These are phyloP conservation scores for Porites rus DNA, from an alignment of 92 coral and sea anemone species.

Conservation along the genomic window DNA sequence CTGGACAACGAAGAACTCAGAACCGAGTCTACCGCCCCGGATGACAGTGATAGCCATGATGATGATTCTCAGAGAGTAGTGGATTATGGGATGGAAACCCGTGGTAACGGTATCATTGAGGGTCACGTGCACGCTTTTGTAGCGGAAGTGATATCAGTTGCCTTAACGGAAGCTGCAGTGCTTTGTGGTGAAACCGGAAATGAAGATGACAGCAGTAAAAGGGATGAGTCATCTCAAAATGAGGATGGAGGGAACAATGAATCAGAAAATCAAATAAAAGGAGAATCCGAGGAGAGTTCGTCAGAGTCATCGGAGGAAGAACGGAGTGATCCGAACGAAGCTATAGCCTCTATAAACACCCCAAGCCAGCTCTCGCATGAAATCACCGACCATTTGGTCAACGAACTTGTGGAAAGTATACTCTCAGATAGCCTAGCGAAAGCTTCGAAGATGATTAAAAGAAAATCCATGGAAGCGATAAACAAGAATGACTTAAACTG, in stretches of 20 bases:
- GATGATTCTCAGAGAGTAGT: background rate
- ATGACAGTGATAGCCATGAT: conserved; percentile 1
- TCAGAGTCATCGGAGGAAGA: conserved; percentile 4
- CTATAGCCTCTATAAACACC: background rate
- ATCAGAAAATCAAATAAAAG: background rate
- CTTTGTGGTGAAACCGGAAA: background rate
- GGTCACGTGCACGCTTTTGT: conserved; percentile 27
- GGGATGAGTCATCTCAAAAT: background rate
- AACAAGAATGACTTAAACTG: background rate
- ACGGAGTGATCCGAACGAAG: background rate
- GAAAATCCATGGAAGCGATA: background rate
- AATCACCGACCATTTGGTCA: conserved; percentile 7
- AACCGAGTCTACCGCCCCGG: background rate
- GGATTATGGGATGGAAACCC: background rate
- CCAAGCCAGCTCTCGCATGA: background rate
- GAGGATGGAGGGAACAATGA: background rate
- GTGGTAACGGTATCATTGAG: conserved; percentile 5
- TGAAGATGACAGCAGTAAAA: background rate
- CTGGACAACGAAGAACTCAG: background rate
- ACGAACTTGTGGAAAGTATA: conserved; percentile 28
- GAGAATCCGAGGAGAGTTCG: background rate
- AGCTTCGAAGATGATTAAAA: conserved; percentile 1
- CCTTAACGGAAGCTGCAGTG: conserved; percentile 31
- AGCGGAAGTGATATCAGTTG: conserved; percentile 1
- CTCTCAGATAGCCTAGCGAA: conserved; percentile 7